These are phyloP conservation scores for Drosophila seguyi DNA, from an alignment of 1,140 invertebrate genomes.

Conservation along the genomic window DNA sequence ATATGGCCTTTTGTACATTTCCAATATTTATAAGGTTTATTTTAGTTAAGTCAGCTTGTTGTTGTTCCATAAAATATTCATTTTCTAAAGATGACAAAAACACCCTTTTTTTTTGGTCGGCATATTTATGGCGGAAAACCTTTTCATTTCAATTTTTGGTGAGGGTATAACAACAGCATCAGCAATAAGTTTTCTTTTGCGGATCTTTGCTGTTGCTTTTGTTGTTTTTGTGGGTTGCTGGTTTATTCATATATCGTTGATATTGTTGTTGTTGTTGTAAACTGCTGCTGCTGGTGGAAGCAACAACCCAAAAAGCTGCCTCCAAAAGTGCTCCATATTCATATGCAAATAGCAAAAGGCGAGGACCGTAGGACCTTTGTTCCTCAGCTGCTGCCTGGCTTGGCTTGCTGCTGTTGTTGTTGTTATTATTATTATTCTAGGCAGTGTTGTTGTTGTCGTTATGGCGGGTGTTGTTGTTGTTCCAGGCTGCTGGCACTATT, in stretches of 20 bases:
- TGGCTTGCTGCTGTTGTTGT: conserved; percentile 19
- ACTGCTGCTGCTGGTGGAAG: conserved; percentile 33
- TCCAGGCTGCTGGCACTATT: conserved; percentile 30
- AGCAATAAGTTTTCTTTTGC: conserved; percentile 55
- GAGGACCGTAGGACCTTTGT: conserved; percentile 67
- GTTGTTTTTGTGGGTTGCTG: conserved; percentile 48
- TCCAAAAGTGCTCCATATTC: conserved; percentile 65
- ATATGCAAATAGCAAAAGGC: conserved; percentile 75
- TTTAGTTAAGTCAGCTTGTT: conserved; percentile 13
- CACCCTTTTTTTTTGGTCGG: neutral
- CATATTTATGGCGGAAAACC: conserved; percentile 13
- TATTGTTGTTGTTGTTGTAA: conserved; percentile 42
- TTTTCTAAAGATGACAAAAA: conserved; percentile 9
- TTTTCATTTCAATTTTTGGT: conserved; percentile 4
- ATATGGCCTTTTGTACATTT: neutral
- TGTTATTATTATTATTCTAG: too few species aligned
- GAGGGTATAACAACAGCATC: conserved; percentile 45
- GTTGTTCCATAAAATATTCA: conserved; percentile 7
- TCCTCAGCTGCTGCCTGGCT: conserved; percentile 32
- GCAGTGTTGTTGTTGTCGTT: conserved; percentile 41
- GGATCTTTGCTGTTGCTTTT: conserved; percentile 6
- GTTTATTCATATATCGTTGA: conserved; percentile 65
- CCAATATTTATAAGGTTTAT: conserved; percentile 4
- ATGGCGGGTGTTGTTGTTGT: conserved; percentile 25
- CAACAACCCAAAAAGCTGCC: conserved; percentile 60